Percentiles rank a stretch among this genome's conserved stretches.
Conservation (phyloP, 1,140 invertebrate species). For the Neoseiulus cucumeris region DNA sequence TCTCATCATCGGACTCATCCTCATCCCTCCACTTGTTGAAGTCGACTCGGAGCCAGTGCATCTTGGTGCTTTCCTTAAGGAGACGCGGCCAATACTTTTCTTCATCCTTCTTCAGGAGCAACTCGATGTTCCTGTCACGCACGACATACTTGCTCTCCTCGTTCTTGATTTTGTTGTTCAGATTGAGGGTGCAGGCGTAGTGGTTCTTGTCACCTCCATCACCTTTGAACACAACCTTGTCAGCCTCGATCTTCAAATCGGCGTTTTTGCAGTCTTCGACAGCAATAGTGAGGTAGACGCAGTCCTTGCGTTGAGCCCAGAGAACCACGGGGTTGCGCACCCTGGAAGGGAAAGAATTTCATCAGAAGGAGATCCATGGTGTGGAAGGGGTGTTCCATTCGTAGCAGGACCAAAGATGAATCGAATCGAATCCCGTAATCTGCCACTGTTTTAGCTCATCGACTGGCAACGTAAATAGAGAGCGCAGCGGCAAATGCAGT, state of each 20-base stretch:
- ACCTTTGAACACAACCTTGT: slow-evolving; percentile 56
- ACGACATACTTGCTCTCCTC: slow-evolving; percentile 38
- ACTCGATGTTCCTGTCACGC: slow-evolving; percentile 50
- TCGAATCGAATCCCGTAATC: too few relatives aligned
- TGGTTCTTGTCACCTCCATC: slow-evolving; percentile 63
- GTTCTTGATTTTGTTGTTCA: slow-evolving; percentile 57
- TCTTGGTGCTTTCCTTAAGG: slow-evolving; percentile 63
- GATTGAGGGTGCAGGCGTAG: slow-evolving; percentile 61
- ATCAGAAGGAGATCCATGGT: too few relatives aligned
- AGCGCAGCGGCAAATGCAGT: too few relatives aligned
- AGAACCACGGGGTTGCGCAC: slow-evolving; percentile 51
- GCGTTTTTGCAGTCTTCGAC: slow-evolving; percentile 73
- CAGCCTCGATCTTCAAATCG: slow-evolving; percentile 53
- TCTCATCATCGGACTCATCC: slow-evolving; percentile 51
- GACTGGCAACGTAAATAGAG: too few relatives aligned
- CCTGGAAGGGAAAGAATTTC: slow-evolving; percentile 21
- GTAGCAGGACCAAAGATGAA: too few relatives aligned
- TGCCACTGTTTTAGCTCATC: too few relatives aligned
- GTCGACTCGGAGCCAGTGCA: slow-evolving; percentile 87
- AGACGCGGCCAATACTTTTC: slow-evolving; percentile 68
- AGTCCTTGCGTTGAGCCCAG: slow-evolving; percentile 68
- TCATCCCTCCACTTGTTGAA: slow-evolving; percentile 95
- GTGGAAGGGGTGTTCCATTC: too few relatives aligned
- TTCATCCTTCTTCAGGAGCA: slow-evolving; percentile 49
- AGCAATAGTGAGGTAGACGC: slow-evolving; percentile 64